These are phyloP conservation scores for Melanerpes formicivorus DNA, from an alignment of 2,113 vertebrate species.

Conservation along the genomic window DNA sequence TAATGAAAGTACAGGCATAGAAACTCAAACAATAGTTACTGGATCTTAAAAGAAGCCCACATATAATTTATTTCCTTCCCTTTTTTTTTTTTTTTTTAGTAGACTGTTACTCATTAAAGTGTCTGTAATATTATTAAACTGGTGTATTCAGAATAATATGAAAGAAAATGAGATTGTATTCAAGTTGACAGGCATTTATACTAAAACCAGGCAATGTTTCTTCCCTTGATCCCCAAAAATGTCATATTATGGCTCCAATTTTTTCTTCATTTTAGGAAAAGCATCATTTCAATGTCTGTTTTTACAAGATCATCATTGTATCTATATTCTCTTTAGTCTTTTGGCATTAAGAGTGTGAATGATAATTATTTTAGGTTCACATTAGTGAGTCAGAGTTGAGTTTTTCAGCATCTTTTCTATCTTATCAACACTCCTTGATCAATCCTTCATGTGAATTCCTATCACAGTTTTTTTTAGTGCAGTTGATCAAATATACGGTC, in stretches of 20 bases:
- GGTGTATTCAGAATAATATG: background rate
- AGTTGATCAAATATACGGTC: background rate
- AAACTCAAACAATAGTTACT: slow-evolving; percentile 45
- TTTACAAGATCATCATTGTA: background rate
- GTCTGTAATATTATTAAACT: slow-evolving; percentile 41
- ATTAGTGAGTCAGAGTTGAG: background rate
- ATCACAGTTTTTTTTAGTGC: background rate
- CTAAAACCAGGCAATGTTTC: background rate
- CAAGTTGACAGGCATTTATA: background rate
- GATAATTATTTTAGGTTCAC: background rate
- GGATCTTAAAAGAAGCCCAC: slow-evolving; percentile 9
- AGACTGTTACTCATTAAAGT: slow-evolving; percentile 4
- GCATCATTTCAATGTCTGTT: background rate
- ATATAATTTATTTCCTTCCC: slow-evolving; percentile 54
- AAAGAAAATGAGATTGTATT: slow-evolving; percentile 19
- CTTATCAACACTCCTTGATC: background rate
- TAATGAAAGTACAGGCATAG: slow-evolving; percentile 59
- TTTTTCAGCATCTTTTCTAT: background rate
- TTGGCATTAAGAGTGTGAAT: background rate
- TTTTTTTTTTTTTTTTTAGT: slow-evolving; percentile 31
- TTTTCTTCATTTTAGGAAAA: slow-evolving; percentile 28
- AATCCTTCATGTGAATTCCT: background rate
- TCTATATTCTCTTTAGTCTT: background rate
- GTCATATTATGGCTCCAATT: background rate
- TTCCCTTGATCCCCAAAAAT: slow-evolving; percentile 23